Evolutionary conservation across 1,140 invertebrate genomes (phyloP).

Genomic region (Zaprionus africanus): DNA sequence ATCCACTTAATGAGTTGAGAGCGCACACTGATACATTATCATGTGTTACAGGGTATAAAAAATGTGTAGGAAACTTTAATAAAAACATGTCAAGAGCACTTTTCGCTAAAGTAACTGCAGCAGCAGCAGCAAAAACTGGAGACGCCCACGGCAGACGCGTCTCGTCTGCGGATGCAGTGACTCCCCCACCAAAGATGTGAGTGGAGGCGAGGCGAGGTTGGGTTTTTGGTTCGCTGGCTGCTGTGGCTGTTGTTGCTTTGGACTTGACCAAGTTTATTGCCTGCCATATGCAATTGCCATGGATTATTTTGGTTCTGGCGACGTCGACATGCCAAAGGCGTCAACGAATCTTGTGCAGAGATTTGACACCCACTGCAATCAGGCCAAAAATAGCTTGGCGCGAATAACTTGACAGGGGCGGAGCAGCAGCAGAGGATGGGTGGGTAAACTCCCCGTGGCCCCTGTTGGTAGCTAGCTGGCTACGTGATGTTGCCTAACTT

Average conservation of each 20-base stretch:
- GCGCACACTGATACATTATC: neutral
- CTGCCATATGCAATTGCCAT: conserved; percentile 79
- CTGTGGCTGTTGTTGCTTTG: conserved; percentile 57
- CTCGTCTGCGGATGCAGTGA: conserved; percentile 4
- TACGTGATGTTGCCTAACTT: conserved; percentile 73
- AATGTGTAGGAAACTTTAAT: conserved; percentile 68
- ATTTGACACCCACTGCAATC: conserved; percentile 47
- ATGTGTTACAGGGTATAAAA: conserved; percentile 3
- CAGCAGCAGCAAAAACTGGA: conserved; percentile 21
- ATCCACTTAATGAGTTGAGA: too few species aligned
- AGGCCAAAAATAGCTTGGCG: conserved; percentile 36
- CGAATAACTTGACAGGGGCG: neutral
- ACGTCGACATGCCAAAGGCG: conserved; percentile 60
- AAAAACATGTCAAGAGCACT: conserved; percentile 81
- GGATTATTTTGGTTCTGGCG: conserved; percentile 67
- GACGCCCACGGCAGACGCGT: conserved; percentile 27
- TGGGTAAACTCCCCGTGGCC: neutral
- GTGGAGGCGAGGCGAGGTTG: conserved; percentile 3
- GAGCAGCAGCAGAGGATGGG: neutral
- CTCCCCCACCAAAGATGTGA: neutral
- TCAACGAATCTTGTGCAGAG: conserved; percentile 54
- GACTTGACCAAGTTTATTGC: conserved; percentile 81
- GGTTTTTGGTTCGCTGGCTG: neutral
- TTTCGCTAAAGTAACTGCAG: conserved; percentile 50
- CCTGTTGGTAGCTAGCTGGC: conserved; percentile 9